phyloP scores from a whole-genome alignment of 1,140 invertebrate species.

The Penaeus chinensis region DNA sequence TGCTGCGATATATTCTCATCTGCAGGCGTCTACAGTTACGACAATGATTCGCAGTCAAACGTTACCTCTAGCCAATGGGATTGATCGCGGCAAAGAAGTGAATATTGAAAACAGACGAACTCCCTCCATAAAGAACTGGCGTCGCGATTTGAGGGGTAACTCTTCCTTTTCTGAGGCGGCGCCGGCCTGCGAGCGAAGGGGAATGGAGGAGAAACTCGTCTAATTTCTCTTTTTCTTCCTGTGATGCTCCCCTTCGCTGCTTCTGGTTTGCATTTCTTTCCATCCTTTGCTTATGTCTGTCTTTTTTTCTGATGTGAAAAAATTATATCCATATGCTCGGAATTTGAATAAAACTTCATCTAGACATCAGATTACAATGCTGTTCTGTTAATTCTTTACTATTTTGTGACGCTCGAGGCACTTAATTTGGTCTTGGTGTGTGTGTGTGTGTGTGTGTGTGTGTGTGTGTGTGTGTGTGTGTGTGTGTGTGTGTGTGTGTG shows the following conservation, averaged over 20 bases:
- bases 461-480: too few relatives aligned
- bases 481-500: too few relatives aligned
- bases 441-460: too few relatives aligned
- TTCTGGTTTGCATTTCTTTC: not conserved
- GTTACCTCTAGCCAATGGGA: too few relatives aligned
- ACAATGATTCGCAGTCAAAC: too few relatives aligned
- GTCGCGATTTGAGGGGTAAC: conserved; percentile 29
- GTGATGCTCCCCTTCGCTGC: not conserved
- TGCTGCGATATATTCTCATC: conserved; percentile 1
- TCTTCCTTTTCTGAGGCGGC: conserved; percentile 1
- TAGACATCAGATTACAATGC: too few relatives aligned
- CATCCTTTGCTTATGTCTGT: not conserved
- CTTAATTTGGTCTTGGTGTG: too few relatives aligned
- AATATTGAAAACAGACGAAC: conserved; percentile 15
- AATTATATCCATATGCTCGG: too few relatives aligned
- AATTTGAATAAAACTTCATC: too few relatives aligned
- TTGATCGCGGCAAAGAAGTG: too few relatives aligned
- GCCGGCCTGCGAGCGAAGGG: not conserved
- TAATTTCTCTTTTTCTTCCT: not conserved
- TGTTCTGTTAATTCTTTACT: too few relatives aligned
- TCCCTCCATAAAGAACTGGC: conserved; percentile 14
- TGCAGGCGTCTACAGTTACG: not conserved
- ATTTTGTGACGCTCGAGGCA: too few relatives aligned
- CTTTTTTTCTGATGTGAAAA: not conserved
- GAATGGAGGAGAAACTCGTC: not conserved